Percentiles rank a stretch among this genome's conserved stretches.
These are phyloP conservation scores for Opisthocomus hoazin DNA, from an alignment of 2,113 vertebrate genomes.

Conservation along the genomic window DNA sequence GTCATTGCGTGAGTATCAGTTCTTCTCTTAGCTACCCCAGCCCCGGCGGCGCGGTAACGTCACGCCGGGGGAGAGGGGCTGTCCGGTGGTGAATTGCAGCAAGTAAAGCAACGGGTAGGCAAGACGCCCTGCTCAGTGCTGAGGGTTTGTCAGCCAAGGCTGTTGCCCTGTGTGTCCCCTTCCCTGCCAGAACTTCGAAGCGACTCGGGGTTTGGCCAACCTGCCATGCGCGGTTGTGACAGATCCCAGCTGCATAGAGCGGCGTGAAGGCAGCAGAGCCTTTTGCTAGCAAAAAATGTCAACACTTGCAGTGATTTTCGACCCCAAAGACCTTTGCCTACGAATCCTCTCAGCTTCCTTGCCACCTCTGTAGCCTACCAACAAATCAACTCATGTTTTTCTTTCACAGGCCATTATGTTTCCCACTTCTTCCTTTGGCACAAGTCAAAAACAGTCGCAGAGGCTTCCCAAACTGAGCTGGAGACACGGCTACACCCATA, in stretches of 20 bases:
- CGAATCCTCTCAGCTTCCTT: background rate
- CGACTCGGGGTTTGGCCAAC: background rate
- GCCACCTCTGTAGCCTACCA: background rate
- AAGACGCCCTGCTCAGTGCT: background rate
- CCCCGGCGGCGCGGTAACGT: accelerated
- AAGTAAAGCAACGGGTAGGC: background rate
- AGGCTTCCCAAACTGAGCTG: background rate
- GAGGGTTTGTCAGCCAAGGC: background rate
- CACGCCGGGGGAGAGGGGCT: background rate
- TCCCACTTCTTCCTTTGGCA: background rate
- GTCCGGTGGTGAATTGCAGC: background rate
- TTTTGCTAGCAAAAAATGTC: background rate
- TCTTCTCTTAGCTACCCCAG: background rate
- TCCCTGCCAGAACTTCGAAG: background rate
- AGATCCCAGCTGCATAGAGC: background rate
- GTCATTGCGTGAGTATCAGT: background rate
- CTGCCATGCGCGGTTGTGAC: background rate
- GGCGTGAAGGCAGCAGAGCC: background rate
- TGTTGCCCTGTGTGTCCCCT: background rate
- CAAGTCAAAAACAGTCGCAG: background rate
- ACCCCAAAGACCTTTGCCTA: background rate
- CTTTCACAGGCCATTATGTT: background rate
- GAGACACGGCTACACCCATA: background rate
- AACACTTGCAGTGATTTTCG: background rate
- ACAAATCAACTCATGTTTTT: background rate